Evolutionary conservation across 2,888 invertebrate genomes (phyloP), one percentile per base, ranked within the genome.

Genomic region (Rhagonycha fulva): DNA sequence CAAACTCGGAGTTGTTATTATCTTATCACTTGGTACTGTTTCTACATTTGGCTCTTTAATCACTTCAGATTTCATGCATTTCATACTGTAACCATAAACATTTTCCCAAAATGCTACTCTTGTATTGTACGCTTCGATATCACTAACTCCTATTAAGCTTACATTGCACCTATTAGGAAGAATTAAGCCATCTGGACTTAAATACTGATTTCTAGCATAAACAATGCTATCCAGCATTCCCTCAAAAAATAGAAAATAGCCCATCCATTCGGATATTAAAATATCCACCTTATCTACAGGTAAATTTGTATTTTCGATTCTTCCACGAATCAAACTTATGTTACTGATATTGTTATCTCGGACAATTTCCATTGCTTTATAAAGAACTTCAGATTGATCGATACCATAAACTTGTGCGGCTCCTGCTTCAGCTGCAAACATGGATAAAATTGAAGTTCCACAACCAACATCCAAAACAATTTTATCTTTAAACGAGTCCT

Each of bases 241-340:
- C 89, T 99, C 98, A 87, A 96, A 98, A 2, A 98, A 88, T 62
- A 99, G 89, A 86, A 98, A 98, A 87, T 99, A 99, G 0, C 98
- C 98, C 98, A 99, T 99, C 98, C 98, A 99, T 87, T 99, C 98
- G 0, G 98, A 98, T 3, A 99, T 93, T 81, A 99, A 96, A 5
- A 98, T 92, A 87, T 99, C 98, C 60, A 95, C 94, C 87, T 94
- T 93, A 73, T 94, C 92, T 60, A 90, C 89, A 0, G 95, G 94
- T 68, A 97, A 87, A 71, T 91, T 89, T 4, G 95, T 94, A 81
- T 96, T 94, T 87, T 98, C 98, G 24, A 98, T 88, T 82, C 94
- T 91, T 0, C 97, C 97, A 88, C 96, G 96, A 0, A 96, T 89
- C 72, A 97, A 90, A 78, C 92, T 91, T 62, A 98, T 93, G 81